Percentiles rank a stretch among this genome's conserved stretches.
Evolutionary conservation across 2,888 invertebrate species (phyloP).

Genomic region (Lasioglossum figueresi): DNA sequence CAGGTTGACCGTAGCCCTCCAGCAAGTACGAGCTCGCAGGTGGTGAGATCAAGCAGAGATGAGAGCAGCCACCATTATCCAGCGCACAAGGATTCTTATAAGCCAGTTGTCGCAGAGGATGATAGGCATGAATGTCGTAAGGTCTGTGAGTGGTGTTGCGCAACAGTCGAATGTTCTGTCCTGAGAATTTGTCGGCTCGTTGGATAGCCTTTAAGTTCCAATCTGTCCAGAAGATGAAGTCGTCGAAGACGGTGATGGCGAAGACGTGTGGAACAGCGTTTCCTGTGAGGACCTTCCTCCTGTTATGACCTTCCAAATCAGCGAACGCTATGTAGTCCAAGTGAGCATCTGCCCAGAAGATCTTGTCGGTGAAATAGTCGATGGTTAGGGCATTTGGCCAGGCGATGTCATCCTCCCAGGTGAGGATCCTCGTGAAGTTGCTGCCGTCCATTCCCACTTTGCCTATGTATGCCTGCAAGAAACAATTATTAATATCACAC

Average conservation of each 20-base stretch:
- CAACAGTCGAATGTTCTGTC: constrained; percentile 89
- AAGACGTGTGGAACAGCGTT: constrained; percentile 96
- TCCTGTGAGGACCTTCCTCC: constrained; percentile 93
- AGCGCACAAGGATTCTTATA: constrained; percentile 95
- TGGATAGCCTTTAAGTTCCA: constrained; percentile 98
- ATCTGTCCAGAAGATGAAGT: constrained; percentile 97
- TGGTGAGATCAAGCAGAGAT: constrained; percentile 96
- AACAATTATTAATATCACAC: not conserved
- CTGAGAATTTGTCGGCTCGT: constrained; percentile 96
- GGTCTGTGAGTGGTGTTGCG: constrained; percentile 97
- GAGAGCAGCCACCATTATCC: constrained; percentile 98
- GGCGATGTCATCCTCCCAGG: constrained; percentile 96
- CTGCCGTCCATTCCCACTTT: constrained; percentile 99
- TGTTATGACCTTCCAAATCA: constrained; percentile 95
- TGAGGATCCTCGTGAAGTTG: constrained; percentile 93
- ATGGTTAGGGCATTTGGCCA: constrained; percentile 99
- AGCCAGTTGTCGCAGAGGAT: constrained; percentile 93
- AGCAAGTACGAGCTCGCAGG: constrained; percentile 91
- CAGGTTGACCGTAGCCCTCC: constrained; percentile 92
- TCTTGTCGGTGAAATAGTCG: constrained; percentile 97
- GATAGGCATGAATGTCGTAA: constrained; percentile 96
- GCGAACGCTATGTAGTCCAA: constrained; percentile 98
- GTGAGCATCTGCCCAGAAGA: constrained; percentile 99
- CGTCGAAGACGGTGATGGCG: constrained; percentile 96
- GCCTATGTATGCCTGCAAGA: constrained; percentile 94